phyloP scores from a whole-genome alignment of 2,797 vertebrate genomes.

The Paramormyrops hopkinsi region DNA sequence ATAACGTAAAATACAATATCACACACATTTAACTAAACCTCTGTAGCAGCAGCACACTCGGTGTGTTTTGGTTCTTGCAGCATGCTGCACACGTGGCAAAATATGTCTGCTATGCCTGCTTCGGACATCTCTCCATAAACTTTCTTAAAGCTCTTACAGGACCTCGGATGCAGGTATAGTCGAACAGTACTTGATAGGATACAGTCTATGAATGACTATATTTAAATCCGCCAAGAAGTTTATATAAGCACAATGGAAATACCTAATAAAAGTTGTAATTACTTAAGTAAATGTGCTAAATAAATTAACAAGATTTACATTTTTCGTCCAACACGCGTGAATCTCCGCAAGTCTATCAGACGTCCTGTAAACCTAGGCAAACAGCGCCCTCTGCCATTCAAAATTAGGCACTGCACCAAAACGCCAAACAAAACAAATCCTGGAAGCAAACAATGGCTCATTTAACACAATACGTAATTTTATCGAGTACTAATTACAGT shows the following conservation, averaged over 20 bases:
- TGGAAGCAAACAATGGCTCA: not conserved
- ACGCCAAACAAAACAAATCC: not conserved
- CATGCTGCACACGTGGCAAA: not conserved
- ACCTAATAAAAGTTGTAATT: not conserved
- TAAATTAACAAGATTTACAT: not conserved
- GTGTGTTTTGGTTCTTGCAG: not conserved
- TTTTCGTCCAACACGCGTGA: not conserved
- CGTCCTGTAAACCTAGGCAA: not conserved
- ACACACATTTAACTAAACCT: not conserved
- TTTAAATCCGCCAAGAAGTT: not conserved
- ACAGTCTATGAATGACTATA: not conserved
- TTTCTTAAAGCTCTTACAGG: not conserved
- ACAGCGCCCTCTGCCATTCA: slow-evolving; percentile 31
- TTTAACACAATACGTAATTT: not conserved
- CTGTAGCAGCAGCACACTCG: not conserved
- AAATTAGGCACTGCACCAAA: not conserved
- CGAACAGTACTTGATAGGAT: not conserved
- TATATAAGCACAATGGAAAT: not conserved
- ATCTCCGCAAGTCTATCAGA: not conserved
- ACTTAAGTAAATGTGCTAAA: not conserved
- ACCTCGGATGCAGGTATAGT: not conserved
- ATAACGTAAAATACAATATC: not conserved
- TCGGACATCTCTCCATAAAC: not conserved
- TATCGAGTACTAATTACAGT: not conserved
- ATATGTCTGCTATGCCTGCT: not conserved